Conservation (phyloP, 1,140 invertebrate species). For the Branchinecta lynchi region DNA sequence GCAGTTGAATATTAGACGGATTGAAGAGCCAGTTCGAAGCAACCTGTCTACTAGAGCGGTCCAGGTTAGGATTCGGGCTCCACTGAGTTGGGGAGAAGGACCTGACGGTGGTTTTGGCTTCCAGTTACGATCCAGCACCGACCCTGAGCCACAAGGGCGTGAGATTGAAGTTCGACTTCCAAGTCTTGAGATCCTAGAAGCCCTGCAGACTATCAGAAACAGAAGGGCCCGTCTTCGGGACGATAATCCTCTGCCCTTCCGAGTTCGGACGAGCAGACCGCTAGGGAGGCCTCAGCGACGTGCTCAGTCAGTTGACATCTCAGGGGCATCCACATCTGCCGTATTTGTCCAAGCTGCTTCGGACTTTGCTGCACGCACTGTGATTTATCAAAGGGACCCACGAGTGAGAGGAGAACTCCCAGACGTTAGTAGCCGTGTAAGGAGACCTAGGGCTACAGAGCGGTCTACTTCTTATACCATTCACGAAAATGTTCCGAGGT, state of each 20-base stretch:
- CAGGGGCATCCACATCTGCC: conserved; percentile 10
- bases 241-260: background rate
- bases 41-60: conserved; percentile 8
- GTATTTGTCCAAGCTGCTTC: conserved; percentile 16
- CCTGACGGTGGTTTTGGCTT: conserved; percentile 15
- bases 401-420: conserved; percentile 10
- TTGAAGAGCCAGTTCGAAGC: background rate
- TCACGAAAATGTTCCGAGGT: conserved; percentile 52
- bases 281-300: background rate
- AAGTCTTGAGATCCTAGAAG: conserved; percentile 18
- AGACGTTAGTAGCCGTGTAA: conserved; percentile 7
- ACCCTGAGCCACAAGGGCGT: conserved; percentile 13
- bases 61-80: conserved; percentile 20
- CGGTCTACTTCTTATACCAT: conserved; percentile 30
- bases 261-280: background rate
- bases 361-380: conserved; percentile 19
- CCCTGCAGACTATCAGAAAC: conserved; percentile 16
- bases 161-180: conserved; percentile 21
- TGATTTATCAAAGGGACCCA: conserved; percentile 2
- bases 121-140: conserved; percentile 15
- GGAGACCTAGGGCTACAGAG: background rate
- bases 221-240: conserved; percentile 12
- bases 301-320: background rate
- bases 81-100: conserved; percentile 15
- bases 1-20: no score